Base-by-base conservation (phyloP, 2,888 invertebrate genomes). In the Chrysina gloriosa region DNA sequence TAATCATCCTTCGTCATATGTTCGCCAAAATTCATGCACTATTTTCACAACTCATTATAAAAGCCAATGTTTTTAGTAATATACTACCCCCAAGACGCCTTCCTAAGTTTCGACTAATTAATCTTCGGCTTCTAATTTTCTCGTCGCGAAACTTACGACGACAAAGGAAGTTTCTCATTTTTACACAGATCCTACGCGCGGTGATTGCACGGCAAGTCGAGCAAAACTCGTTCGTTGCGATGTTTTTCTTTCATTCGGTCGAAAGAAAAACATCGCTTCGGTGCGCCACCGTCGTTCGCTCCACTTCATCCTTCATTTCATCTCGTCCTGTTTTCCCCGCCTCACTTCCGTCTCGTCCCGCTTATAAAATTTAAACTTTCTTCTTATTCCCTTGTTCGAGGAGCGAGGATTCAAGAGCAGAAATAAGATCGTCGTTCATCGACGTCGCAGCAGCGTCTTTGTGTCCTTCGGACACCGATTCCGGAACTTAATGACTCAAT, bases 401-500 rank as follows among this genome's bases (percentile, higher is more conserved):
- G 21, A 16, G 14, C 11, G 21, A n/a, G 23, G n/a, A n/a, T n/a
- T n/a, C n/a, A n/a, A 11, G 9, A 16, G 16, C 14, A 29, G 31
- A 5, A 31, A 16, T 7, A 14, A 31, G 9, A 31, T 52, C 56
- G 36, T 23, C 58, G 16, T 6, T 47, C 21, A 7, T 4, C 4
- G 19, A n/a, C 19, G 7, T 54, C 4, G 16, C 29, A 7, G 50
- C 50, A 14, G 50, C 23, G 16, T 31, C 39, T 58, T 39, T 58
- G 58, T 58, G 39, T 39, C 25, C 11, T 36, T 58, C 25, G 58
- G 39, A 58, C 58, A 58, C 25, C 58, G 58, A 58, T 58, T 58
- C 58, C 39, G 39, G n/a, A 39, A 58, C 39, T 58, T 58, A 58
- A 58, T 58, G 58, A 39, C 39, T 58, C 58, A 58, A 58, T 58